Conservation (phyloP, 2,113 vertebrate genomes). For the Phyllostomus discolor region DNA sequence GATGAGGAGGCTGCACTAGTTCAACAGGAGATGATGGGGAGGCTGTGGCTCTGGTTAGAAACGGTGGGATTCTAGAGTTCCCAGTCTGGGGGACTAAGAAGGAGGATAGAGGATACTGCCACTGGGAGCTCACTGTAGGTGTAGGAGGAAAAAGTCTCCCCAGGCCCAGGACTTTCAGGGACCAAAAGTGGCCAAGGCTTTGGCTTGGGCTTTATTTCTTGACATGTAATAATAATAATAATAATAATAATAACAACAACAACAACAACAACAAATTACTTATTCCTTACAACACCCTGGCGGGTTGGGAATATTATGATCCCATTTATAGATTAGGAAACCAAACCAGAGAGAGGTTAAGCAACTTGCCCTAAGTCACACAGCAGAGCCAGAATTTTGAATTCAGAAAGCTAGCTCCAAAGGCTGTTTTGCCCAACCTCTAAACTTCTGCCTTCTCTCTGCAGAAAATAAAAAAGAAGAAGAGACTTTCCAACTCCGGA, state of each 20-base stretch:
- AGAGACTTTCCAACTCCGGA: conserved; percentile 43
- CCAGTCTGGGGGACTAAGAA: neutral
- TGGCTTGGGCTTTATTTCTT: neutral
- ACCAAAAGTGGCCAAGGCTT: neutral
- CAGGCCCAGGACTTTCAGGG: neutral
- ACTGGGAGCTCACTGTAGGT: neutral
- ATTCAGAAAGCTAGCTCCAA: neutral
- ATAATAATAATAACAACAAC: too few relatives aligned
- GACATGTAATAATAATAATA: neutral
- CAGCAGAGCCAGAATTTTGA: neutral
- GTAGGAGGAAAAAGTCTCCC: neutral
- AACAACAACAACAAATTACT: neutral
- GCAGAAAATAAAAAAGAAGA: conserved; percentile 35
- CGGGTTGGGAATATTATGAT: neutral
- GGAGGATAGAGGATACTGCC: neutral
- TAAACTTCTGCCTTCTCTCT: conserved; percentile 21
- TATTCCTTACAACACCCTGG: neutral
- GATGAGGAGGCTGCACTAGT: neutral
- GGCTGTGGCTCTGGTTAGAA: neutral
- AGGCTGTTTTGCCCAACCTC: neutral
- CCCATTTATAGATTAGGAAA: neutral
- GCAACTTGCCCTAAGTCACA: neutral
- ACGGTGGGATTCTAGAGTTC: neutral
- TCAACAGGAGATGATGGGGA: neutral
- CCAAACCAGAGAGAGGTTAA: neutral